A percentile compares a stretch with the other conserved stretches of the same genome.
Evolutionary conservation across 2,113 vertebrate species (phyloP).

Genomic region (Syngnathus typhle): DNA sequence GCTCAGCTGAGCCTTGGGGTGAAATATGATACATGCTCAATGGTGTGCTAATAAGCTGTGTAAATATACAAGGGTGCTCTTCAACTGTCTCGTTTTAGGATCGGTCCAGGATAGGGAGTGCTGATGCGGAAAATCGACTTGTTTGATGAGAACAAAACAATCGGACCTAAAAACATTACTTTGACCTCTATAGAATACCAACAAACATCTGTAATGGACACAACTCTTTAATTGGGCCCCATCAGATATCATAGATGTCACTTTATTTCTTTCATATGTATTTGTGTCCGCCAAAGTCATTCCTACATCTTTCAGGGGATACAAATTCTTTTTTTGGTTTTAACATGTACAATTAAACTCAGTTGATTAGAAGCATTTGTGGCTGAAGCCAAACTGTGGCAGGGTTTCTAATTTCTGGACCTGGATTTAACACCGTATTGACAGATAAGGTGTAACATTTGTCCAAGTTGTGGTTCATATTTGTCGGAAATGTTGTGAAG

Average conservation of each 20-base stretch:
- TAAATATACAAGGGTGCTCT: constrained; percentile 54
- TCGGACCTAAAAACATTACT: neutral
- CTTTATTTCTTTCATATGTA: neutral
- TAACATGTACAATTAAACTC: neutral
- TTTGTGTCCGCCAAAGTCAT: neutral
- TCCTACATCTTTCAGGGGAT: neutral
- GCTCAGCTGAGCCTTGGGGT: constrained; percentile 38
- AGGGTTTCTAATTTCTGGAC: no score
- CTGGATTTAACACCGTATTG: neutral
- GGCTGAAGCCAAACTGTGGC: no score
- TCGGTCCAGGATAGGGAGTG: constrained; percentile 25
- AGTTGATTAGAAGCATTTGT: no score
- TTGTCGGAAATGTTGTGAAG: neutral
- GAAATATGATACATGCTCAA: constrained; percentile 55
- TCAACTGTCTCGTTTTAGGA: constrained; percentile 30
- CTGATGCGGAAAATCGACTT: constrained; percentile 20
- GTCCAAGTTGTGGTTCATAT: neutral
- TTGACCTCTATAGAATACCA: no score
- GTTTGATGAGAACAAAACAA: neutral
- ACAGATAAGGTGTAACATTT: neutral
- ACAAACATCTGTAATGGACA: neutral
- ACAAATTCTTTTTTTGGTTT: neutral
- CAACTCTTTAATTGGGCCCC: neutral
- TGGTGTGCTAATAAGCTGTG: constrained; percentile 67
- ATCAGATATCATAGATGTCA: neutral